Evolutionary conservation across 2,113 vertebrate genomes (phyloP).

Genomic region (Perca fluviatilis): DNA sequence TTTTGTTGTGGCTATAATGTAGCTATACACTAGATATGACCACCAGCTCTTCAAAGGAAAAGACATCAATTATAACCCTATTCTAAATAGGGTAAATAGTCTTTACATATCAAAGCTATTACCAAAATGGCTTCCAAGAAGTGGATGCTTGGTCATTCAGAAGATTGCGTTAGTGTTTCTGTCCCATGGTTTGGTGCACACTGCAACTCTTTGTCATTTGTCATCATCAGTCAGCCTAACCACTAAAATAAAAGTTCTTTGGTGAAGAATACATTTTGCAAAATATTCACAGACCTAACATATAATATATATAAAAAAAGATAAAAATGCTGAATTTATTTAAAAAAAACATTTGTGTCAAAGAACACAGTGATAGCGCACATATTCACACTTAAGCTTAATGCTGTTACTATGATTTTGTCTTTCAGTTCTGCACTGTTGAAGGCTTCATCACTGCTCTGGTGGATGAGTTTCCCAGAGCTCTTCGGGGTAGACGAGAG

Average conservation of each 20-base stretch:
- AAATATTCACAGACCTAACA: constrained; percentile 9
- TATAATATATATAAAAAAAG: not conserved
- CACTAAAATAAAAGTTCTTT: constrained; percentile 7
- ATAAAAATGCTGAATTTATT: not conserved
- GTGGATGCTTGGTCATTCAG: constrained; percentile 50
- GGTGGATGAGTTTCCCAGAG: constrained; percentile 94
- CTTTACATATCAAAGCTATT: constrained; percentile 40
- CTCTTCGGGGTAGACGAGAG: constrained; percentile 91
- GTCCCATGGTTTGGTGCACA: constrained; percentile 52
- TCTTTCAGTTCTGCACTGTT: constrained; percentile 94
- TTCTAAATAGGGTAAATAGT: constrained; percentile 36
- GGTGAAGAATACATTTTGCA: constrained; percentile 2
- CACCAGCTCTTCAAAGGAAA: constrained; percentile 31
- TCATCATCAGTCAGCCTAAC: constrained; percentile 27
- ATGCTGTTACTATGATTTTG: constrained; percentile 43
- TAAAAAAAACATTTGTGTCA: constrained; percentile 8
- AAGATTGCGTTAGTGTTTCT: constrained; percentile 47
- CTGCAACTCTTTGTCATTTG: constrained; percentile 39
- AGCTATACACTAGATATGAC: constrained; percentile 3
- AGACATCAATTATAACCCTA: constrained; percentile 33
- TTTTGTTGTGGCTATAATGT: too few relatives aligned
- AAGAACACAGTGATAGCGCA: constrained; percentile 5
- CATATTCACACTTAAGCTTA: constrained; percentile 7
- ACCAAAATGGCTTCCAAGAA: constrained; percentile 49
- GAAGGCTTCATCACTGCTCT: constrained; percentile 98